Conservation (phyloP, 2,888 invertebrate genomes). For the Lordiphosa fenestrarum region DNA sequence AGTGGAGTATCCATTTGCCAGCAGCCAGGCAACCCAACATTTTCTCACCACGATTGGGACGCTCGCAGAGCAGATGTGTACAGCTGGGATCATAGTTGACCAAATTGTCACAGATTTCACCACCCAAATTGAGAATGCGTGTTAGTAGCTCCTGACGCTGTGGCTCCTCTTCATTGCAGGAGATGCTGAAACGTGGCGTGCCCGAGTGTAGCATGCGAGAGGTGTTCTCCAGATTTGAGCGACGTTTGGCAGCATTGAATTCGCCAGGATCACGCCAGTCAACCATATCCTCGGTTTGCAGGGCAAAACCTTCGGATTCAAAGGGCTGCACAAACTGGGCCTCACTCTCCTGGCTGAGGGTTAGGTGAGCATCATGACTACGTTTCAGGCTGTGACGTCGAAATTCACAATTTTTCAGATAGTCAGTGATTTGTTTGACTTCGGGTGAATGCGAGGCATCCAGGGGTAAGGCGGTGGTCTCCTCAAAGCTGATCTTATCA, state of each 20-base stretch:
- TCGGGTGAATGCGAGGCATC: slow-evolving; percentile 56
- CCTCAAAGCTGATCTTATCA: slow-evolving; percentile 78
- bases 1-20: slow-evolving; percentile 94
- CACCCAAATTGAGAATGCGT: slow-evolving; percentile 68
- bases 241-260: slow-evolving; percentile 58
- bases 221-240: slow-evolving; percentile 39
- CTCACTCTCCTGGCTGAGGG: slow-evolving; percentile 38
- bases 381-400: slow-evolving; percentile 72
- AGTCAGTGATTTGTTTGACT: slow-evolving; percentile 77
- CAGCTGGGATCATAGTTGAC: slow-evolving; percentile 83
- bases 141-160: slow-evolving; percentile 62
- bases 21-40: slow-evolving; percentile 91
- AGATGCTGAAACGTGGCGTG: slow-evolving; percentile 78
- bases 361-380: slow-evolving; percentile 30
- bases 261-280: slow-evolving; percentile 86
- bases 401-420: slow-evolving; percentile 73
- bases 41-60: slow-evolving; percentile 91
- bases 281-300: slow-evolving; percentile 83
- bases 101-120: slow-evolving; percentile 75
- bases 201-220: slow-evolving; percentile 69
- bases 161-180: slow-evolving; percentile 72
- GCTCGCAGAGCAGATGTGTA: slow-evolving; percentile 89
- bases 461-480: slow-evolving; percentile 39
- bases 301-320: slow-evolving; percentile 75
- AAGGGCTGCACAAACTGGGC: slow-evolving; percentile 73